A percentile compares a stretch with the other conserved stretches of the same genome.
These are phyloP conservation scores for Cataglyphis altisquamis DNA, from an alignment of 2,888 invertebrate genomes.

Conservation along the genomic window DNA sequence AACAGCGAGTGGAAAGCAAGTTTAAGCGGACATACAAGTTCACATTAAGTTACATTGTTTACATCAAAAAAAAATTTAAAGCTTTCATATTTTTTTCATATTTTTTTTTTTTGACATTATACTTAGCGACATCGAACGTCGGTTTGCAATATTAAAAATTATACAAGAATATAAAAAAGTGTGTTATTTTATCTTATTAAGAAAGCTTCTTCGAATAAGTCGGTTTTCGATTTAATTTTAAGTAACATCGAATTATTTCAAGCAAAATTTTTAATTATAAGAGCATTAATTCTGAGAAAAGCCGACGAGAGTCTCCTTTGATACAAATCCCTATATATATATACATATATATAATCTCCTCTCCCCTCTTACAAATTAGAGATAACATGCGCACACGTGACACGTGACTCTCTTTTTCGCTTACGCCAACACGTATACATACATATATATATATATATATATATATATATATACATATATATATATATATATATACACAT, in stretches of 20 bases:
- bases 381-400: constrained; percentile 48
- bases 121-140: neutral
- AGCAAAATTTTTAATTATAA: constrained; percentile 11
- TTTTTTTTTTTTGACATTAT: neutral
- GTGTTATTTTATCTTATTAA: neutral
- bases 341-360: neutral
- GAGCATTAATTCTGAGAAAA: constrained; percentile 6
- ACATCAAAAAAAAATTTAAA: neutral
- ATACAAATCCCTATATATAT: neutral
- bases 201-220: neutral
- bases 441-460: too few relatives aligned
- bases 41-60: neutral
- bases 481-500: neutral
- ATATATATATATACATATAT: too few relatives aligned
- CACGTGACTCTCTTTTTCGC: constrained; percentile 26
- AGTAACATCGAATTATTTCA: constrained; percentile 6
- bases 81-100: neutral
- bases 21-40: neutral
- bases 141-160: neutral
- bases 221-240: neutral
- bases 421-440: neutral
- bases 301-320: neutral
- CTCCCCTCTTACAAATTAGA: constrained; percentile 44
- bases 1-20: neutral
- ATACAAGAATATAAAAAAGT: neutral